Evolutionary conservation across 2,797 vertebrate genomes (phyloP).

Genomic region (Microctenopoma stevenorrisi): DNA sequence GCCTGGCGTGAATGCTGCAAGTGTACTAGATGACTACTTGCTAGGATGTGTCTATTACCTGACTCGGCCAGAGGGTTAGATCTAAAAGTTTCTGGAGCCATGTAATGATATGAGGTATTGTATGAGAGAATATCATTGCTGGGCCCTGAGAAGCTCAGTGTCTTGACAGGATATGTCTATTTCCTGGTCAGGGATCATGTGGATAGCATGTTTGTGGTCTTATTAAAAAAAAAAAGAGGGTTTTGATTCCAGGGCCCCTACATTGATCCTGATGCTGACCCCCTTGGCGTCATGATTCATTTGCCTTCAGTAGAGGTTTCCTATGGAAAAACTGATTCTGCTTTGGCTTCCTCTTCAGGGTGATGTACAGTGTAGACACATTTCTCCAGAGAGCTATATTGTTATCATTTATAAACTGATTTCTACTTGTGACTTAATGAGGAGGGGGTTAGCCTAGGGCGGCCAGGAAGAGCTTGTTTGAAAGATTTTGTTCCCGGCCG

Average conservation of each 20-base stretch:
- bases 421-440: slow-evolving; percentile 85
- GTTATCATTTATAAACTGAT: slow-evolving; percentile 86
- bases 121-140: slow-evolving; percentile 48
- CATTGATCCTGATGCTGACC: slow-evolving; percentile 80
- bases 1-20: slow-evolving; percentile 99
- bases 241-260: slow-evolving; percentile 82
- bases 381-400: slow-evolving; percentile 87
- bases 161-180: slow-evolving; percentile 58
- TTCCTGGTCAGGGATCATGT: slow-evolving; percentile 58
- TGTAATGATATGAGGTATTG: slow-evolving; percentile 53
- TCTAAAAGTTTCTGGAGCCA: slow-evolving; percentile 55
- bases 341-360: slow-evolving; percentile 89
- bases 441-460: slow-evolving; percentile 77
- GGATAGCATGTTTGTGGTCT: slow-evolving; percentile 73
- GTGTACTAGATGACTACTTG: slow-evolving; percentile 93
- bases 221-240: slow-evolving; percentile 70
- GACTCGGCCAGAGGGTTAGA: slow-evolving; percentile 56
- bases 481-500: slow-evolving; percentile 68
- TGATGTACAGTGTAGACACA: slow-evolving; percentile 88
- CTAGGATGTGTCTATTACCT: slow-evolving; percentile 81
- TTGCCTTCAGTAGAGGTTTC: slow-evolving; percentile 91
- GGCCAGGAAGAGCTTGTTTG: slow-evolving; percentile 67
- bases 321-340: slow-evolving; percentile 90
- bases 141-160: slow-evolving; percentile 59
- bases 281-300: slow-evolving; percentile 82